Base-by-base conservation (phyloP, 2,113 vertebrate genomes). In the Leptosomus discolor region DNA sequence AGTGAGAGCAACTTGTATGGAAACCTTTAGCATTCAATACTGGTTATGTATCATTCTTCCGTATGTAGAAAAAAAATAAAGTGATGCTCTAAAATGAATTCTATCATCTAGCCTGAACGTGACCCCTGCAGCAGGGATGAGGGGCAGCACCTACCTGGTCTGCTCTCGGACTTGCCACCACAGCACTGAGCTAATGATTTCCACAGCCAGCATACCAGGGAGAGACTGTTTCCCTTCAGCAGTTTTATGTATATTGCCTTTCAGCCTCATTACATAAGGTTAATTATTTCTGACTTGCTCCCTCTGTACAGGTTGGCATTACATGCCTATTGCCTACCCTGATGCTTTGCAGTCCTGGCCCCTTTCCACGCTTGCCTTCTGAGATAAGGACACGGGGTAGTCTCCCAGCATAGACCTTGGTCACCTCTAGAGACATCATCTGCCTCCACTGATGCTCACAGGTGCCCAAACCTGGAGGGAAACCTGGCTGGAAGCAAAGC, bases 361-460 rank as follows among this genome's bases (percentile, higher is more conserved):
- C 16, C 8, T 79, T 69, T 60, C 76, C 71, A 57, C 30, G 21
- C 15, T 45, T 69, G 11, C 8, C 24, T 80, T 69, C 71, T 1
- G 3, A 61, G 17, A 20, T 0, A 61, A 36, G 50, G 22, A 45
- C 34, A 53, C 0, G 0, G 15, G 11, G 3, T 26, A 65, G 21
- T 27, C 8, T 82, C n/a, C 8, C 63, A 96, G 70, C 34, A 45
- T 0, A 63, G 68, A 50, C 21, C n/a, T 85, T 53, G 4, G 1
- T 54, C 68, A 46, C 32, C 19, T 63, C 37, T 43, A 27, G 15
- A 91, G n/a, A 21, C 7, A 41, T 23, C 29, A 70, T 27, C 54
- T 56, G 36, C 29, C 32, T 63, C 50, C 37, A 43, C 0, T 36
- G 36, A 67, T 56, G 64, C 43, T 88, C 80, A 75, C 5, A 70